A percentile compares a stretch with the other conserved stretches of the same genome.
phyloP scores from a whole-genome alignment of 1,140 invertebrate genomes.

The Neodiprion lecontei region DNA sequence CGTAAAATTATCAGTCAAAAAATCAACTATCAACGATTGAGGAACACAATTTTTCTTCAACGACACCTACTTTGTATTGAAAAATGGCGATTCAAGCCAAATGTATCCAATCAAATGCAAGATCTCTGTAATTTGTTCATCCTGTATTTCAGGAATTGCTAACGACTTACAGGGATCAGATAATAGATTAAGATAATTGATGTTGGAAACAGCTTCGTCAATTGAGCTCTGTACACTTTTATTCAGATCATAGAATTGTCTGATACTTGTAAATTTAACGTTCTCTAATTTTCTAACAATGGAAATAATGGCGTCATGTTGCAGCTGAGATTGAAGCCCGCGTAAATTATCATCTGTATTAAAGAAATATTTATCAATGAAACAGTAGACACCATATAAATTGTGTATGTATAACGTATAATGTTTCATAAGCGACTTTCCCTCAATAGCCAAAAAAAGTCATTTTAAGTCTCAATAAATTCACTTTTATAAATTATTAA shows the following conservation, averaged over 20 bases:
- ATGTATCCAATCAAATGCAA: slow-evolving; percentile 80
- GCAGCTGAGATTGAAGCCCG: slow-evolving; percentile 77
- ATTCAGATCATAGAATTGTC: slow-evolving; percentile 70
- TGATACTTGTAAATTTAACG: slow-evolving; percentile 79
- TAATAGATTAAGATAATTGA: slow-evolving; percentile 78
- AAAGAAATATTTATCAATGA: background rate
- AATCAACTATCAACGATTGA: background rate
- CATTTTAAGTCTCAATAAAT: background rate
- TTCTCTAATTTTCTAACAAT: slow-evolving; percentile 76
- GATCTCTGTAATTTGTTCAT: slow-evolving; percentile 72
- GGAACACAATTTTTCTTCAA: background rate
- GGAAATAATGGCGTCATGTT: slow-evolving; percentile 72
- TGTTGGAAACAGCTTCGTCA: slow-evolving; percentile 77
- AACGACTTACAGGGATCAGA: slow-evolving; percentile 71
- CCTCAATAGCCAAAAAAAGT: too few species aligned
- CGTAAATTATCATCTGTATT: slow-evolving; percentile 79
- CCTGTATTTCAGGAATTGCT: slow-evolving; percentile 65
- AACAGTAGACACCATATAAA: background rate
- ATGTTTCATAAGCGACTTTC: too few species aligned
- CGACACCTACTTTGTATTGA: slow-evolving; percentile 63
- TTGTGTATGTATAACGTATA: background rate
- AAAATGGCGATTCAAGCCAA: slow-evolving; percentile 83
- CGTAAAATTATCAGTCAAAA: slow-evolving; percentile 23
- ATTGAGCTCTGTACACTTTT: slow-evolving; percentile 67
- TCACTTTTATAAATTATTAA: slow-evolving; percentile 22